phyloP scores from a whole-genome alignment of 2,888 invertebrate genomes.

The Margaritifera margaritifera region DNA sequence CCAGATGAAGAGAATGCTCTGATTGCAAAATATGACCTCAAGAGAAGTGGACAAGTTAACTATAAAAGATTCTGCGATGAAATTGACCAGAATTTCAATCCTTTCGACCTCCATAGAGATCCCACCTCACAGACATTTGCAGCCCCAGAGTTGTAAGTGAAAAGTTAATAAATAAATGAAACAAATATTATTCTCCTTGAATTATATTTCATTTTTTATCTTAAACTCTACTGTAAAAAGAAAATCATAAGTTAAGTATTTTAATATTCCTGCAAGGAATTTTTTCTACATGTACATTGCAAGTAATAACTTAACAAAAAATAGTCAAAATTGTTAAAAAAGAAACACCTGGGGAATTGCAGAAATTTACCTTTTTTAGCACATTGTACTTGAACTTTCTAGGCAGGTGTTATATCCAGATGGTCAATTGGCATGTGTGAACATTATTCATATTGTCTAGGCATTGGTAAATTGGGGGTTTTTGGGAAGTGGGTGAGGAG shows the following conservation, averaged over 20 bases:
- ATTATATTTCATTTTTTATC: not conserved
- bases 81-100: slow-evolving; percentile 67
- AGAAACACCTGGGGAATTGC: no score
- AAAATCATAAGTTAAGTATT: not conserved
- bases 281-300: no score
- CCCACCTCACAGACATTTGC: slow-evolving; percentile 59
- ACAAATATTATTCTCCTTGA: not conserved
- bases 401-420: not conserved
- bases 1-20: slow-evolving; percentile 64
- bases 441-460: no score
- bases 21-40: slow-evolving; percentile 63
- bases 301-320: no score
- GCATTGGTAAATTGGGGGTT: no score
- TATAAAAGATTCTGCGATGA: slow-evolving; percentile 69
- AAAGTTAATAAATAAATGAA: not conserved
- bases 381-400: not conserved
- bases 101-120: slow-evolving; percentile 56
- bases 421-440: not conserved
- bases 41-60: slow-evolving; percentile 64
- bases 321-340: no score
- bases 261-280: not conserved
- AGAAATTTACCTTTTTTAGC: no score
- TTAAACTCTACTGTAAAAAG: not conserved
- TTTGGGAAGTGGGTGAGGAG: no score
- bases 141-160: slow-evolving; percentile 67